Evolutionary conservation across 2,113 vertebrate genomes (phyloP), one percentile per base, ranked within the genome.

Genomic region (Nibea coibor): DNA sequence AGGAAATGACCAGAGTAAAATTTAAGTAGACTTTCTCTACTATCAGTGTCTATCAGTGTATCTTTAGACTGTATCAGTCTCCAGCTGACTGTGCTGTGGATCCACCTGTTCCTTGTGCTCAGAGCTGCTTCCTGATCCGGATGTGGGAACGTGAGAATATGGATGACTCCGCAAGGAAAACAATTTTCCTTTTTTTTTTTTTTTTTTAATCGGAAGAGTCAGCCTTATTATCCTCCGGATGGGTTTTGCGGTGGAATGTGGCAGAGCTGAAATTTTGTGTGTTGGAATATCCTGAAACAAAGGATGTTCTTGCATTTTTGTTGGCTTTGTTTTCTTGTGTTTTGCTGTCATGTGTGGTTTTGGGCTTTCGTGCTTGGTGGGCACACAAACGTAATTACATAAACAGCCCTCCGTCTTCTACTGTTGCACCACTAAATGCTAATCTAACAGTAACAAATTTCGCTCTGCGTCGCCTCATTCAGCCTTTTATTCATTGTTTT

Each of bases 101-200:
- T 88, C 84, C 90, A 93, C 91, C 91, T 91, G 91, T 93, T 90
- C 71, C 76, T 48, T 2, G 28, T 64, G 78, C 84, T 90, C 86
- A 90, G 86, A 87, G 73, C 81, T 62, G 75, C 84, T 82, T 84
- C 84, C 87, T 82, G 69, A 43, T 88, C 85, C 78, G 85, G 88
- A 91, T 89, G 85, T 89, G 87, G 87, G 85, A 92, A 90, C 64
- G 64, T 89, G 87, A 90, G 87, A 90, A 87, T 83, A 82, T 42
- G 82, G 79, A 88, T 64, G 85, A 89, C 80, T 88, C 76, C 17
- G 51, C 83, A 83, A 87, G 69, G 43, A 83, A 88, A 90, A 85
- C 86, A 87, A 83, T 42, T 58, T 65, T 59, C n/a, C 78, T 80
- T 83, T 85, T 69, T 31, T 71, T 51, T 42, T 7, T 80, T 83